A percentile compares a stretch with the other conserved stretches of the same genome.
Conservation (phyloP, 2,113 vertebrate species). For the Procapra przewalskii region DNA sequence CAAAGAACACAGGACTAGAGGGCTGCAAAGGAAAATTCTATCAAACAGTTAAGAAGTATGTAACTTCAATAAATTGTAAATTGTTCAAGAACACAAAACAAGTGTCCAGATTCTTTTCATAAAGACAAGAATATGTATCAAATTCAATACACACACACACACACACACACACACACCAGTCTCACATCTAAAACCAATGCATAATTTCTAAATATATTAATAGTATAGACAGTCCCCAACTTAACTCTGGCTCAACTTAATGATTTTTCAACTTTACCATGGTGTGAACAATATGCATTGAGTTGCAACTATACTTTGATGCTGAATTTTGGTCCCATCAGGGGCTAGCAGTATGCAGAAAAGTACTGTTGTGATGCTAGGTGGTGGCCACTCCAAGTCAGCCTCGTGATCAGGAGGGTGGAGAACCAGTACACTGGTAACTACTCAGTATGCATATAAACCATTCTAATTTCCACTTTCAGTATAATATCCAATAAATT, state of each 20-base stretch:
- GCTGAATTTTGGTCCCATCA: neutral
- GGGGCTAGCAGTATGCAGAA: neutral
- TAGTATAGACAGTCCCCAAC: neutral
- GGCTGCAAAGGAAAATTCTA: neutral
- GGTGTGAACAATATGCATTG: neutral
- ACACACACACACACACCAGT: neutral
- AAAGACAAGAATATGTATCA: neutral
- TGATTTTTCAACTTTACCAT: neutral
- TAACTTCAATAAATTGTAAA: neutral
- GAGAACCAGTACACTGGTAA: neutral
- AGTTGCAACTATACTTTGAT: neutral
- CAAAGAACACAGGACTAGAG: neutral
- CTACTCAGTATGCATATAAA: neutral
- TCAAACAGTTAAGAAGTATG: neutral
- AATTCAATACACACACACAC: neutral
- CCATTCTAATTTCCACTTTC: neutral
- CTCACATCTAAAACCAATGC: neutral
- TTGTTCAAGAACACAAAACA: neutral
- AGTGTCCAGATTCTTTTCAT: neutral
- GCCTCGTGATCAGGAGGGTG: neutral
- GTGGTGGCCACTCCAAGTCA: neutral
- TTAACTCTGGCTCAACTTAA: neutral
- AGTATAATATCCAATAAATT: neutral
- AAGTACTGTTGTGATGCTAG: neutral
- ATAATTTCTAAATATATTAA: neutral